These are phyloP conservation scores for Ctenoplectra terminalis DNA, from an alignment of 1,140 invertebrate species.

Conservation along the genomic window DNA sequence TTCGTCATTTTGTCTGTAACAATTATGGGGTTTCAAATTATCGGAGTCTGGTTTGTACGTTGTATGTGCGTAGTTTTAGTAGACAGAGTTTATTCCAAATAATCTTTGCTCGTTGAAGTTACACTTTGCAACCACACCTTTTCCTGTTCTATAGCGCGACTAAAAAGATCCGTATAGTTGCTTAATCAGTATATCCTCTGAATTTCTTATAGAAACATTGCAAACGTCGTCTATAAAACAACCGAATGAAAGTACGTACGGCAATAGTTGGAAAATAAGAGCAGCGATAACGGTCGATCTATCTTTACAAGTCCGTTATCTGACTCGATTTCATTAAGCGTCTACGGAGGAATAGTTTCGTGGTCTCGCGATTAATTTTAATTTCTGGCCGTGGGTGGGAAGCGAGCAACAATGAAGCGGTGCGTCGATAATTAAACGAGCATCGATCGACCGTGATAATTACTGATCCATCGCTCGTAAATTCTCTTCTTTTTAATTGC, in stretches of 20 bases:
- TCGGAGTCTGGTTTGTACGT: background rate
- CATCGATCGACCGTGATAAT: conserved; percentile 13
- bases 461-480: conserved; percentile 11
- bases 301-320: background rate
- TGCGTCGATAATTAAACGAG: conserved; percentile 31
- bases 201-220: too few relatives aligned
- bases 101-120: too few relatives aligned
- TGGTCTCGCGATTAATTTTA: conserved; percentile 27
- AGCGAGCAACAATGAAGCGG: background rate
- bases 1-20: background rate
- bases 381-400: background rate
- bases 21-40: background rate
- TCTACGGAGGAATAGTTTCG: background rate
- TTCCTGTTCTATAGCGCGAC: too few relatives aligned
- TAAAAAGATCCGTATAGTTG: too few relatives aligned
- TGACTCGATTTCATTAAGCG: conserved; percentile 18
- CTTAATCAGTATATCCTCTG: too few relatives aligned
- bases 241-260: background rate
- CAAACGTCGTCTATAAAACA: background rate
- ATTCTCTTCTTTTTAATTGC: conserved; percentile 16
- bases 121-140: too few relatives aligned
- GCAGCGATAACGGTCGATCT: background rate
- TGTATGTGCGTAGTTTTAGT: too few relatives aligned
- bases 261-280: too few relatives aligned
- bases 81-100: too few relatives aligned